A percentile compares a stretch with the other conserved stretches of the same genome.
These are phyloP conservation scores for Sebastes taczanowskii DNA, from an alignment of 2,797 vertebrate species.

Conservation along the genomic window DNA sequence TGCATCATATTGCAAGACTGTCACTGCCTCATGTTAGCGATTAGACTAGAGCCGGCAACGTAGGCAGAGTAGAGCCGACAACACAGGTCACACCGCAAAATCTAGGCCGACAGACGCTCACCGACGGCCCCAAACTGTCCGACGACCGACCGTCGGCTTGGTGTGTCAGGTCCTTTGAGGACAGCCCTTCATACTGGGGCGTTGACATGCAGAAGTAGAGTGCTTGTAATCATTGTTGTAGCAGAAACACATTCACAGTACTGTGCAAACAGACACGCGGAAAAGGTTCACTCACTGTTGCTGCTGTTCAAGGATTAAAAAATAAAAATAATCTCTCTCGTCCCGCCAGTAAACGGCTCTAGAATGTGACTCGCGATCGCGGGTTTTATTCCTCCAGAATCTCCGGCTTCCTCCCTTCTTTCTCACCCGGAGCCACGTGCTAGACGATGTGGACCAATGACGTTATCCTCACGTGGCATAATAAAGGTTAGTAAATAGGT, in stretches of 20 bases:
- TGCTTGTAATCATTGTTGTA: background rate
- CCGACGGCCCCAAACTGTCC: too few species aligned
- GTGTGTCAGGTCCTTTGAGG: background rate
- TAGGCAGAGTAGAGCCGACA: too few species aligned
- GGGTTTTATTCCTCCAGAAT: background rate
- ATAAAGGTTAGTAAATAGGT: too few species aligned
- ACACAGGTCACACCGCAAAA: too few species aligned
- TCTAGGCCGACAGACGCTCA: fast-evolving
- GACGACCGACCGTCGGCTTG: fast-evolving
- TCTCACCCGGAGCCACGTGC: background rate
- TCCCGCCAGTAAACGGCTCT: too few species aligned
- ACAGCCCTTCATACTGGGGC: background rate
- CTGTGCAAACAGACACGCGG: too few species aligned
- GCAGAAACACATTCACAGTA: background rate
- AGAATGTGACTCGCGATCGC: too few species aligned
- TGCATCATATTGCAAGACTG: background rate
- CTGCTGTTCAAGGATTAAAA: too few species aligned
- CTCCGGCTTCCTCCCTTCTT: background rate
- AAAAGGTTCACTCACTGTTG: too few species aligned
- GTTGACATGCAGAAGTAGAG: background rate
- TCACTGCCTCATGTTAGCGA: background rate
- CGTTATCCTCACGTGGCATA: background rate
- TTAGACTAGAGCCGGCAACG: fast-evolving
- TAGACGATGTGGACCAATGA: background rate
- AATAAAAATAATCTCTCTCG: too few species aligned